Evolutionary conservation across 92 coral and sea anemone species (phyloP).

Genomic region (Muricea muricata): DNA sequence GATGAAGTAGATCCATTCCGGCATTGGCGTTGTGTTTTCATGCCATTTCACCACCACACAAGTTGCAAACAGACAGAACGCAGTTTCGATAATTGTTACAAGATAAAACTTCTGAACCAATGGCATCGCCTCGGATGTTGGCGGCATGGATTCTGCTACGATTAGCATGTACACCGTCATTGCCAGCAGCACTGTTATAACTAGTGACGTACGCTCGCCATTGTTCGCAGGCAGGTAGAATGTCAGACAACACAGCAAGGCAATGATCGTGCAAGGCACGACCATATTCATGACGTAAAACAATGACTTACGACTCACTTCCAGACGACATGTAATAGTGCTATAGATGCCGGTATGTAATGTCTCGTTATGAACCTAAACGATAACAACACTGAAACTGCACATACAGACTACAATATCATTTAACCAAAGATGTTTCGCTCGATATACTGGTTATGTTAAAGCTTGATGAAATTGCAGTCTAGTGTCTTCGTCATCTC

Average conservation of each 20-base stretch:
- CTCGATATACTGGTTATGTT: too few species aligned
- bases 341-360: conserved; percentile 69
- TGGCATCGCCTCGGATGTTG: conserved; percentile 89
- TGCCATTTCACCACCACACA: conserved; percentile 46
- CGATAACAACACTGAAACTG: too few species aligned
- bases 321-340: conserved; percentile 77
- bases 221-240: conserved; percentile 93
- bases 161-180: conserved; percentile 93
- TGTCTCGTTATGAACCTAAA: conserved; percentile 61
- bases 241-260: conserved; percentile 74
- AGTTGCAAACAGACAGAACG: conserved; percentile 85
- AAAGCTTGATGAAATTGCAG: too few species aligned
- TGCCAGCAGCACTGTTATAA: conserved; percentile 91
- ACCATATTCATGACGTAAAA: conserved; percentile 89
- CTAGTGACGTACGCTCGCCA: conserved; percentile 92
- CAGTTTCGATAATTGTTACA: conserved; percentile 87
- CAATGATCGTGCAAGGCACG: conserved; percentile 90
- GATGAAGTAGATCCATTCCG: neutral
- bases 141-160: conserved; percentile 88
- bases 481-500: too few species aligned
- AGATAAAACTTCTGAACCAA: conserved; percentile 85
- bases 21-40: neutral
- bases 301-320: conserved; percentile 80
- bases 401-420: too few species aligned
- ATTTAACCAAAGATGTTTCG: too few species aligned